Evolutionary conservation across 2,888 invertebrate genomes (phyloP), one percentile per base, ranked within the genome.

Genomic region (Drosophila macrospina): DNA sequence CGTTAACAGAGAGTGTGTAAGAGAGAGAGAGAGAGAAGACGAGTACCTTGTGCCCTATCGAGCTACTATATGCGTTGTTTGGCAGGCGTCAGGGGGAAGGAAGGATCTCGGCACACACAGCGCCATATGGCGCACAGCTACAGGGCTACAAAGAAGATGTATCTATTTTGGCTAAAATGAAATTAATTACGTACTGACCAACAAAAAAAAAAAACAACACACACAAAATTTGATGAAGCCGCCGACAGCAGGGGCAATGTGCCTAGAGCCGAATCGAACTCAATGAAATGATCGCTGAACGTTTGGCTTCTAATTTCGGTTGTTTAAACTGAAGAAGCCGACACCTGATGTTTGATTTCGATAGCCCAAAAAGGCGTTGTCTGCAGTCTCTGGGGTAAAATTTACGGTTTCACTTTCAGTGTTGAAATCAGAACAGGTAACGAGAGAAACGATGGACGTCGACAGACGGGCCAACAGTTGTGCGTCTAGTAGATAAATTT

Each of bases 371-470:
- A 61, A 55, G 67, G 61, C 74, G 60, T 54, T 48, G 39, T 48
- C 30, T 32, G 10, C 4, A 32, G 26, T 61, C 66, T 44, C 61
- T 52, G 28, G 54, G 51, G 28, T 51, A 11, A 13, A 81, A 90
- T 81, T 80, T 76, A 82, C 79, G 88, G 88, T 90, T 90, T 90
- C 90, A 90, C 90, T 90, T 90, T 90, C 89, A 69, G 71, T 54
- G 65, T 59, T 72, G 61, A 90, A 90, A 90, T 91, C 90, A 90
- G 82, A 90, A 90, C 90, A 90, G 90, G 90, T 90, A 90, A 54
- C 16, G 16, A 39, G 39, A 16, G 32, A 50, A 5, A 39, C 34
- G 54, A 24, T 24, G 7, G 7, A 30, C n/a, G n/a, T 15, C 57
- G 51, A 79, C 73, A 75, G 86, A 55, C 56, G 56, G 56, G 24